Evolutionary conservation across 2,797 vertebrate genomes (phyloP).

Genomic region (Odontamblyopus rebecca): DNA sequence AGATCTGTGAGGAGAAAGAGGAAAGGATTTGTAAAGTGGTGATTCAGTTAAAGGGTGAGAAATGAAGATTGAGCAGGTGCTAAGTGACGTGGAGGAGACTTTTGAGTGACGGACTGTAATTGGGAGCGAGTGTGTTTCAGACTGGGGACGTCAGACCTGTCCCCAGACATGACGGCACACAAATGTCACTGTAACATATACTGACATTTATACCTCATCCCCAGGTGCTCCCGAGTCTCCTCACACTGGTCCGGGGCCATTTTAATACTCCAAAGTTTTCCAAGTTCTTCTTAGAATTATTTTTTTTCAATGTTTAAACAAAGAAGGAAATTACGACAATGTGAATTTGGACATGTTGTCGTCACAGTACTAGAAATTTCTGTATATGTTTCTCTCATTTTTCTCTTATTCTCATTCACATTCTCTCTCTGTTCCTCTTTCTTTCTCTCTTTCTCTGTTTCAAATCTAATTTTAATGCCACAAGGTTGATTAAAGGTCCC

Average conservation of each 20-base stretch:
- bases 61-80: constrained; percentile 22
- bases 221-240: constrained; percentile 18
- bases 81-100: constrained; percentile 22
- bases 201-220: constrained; percentile 23
- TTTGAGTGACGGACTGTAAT: constrained; percentile 44
- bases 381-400: too few species aligned
- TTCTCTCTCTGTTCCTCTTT: too few species aligned
- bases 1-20: constrained; percentile 8
- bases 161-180: constrained; percentile 28
- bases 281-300: background rate
- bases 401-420: too few species aligned
- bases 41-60: constrained; percentile 16
- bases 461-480: too few species aligned
- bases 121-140: constrained; percentile 42
- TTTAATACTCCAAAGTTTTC: background rate
- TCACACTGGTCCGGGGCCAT: constrained; percentile 5
- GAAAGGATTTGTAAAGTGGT: constrained; percentile 15
- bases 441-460: too few species aligned
- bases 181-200: constrained; percentile 54
- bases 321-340: too few species aligned
- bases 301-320: background rate
- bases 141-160: constrained; percentile 35
- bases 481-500: too few species aligned
- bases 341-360: too few species aligned
- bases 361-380: too few species aligned